Evolutionary conservation across 2,797 vertebrate species (phyloP).

Genomic region (Jordanella pulchra): DNA sequence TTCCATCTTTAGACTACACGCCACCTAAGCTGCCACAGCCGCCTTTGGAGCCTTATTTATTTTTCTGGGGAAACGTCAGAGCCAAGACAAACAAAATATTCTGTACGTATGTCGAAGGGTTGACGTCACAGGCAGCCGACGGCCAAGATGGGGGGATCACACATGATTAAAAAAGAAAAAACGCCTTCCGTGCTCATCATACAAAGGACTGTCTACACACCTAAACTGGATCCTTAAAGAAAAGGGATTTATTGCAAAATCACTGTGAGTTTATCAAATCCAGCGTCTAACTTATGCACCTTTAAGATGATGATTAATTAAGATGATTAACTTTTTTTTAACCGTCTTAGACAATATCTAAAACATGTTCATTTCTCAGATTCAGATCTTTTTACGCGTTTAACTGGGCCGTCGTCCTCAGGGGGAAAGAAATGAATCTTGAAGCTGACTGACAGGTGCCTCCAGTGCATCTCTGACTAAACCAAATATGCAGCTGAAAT

Average conservation of each 20-base stretch:
- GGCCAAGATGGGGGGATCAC: constrained; percentile 60
- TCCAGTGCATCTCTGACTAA: constrained; percentile 59
- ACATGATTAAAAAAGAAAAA: constrained; percentile 52
- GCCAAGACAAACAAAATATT: constrained; percentile 67
- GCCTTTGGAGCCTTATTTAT: constrained; percentile 54
- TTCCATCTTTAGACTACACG: constrained; percentile 56
- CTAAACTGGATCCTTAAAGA: constrained; percentile 5
- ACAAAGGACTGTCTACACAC: constrained; percentile 29
- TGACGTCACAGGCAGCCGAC: constrained; percentile 68
- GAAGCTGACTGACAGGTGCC: constrained; percentile 70
- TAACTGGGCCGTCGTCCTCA: constrained; percentile 31
- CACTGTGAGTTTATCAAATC: background rate
- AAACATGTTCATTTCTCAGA: constrained; percentile 13
- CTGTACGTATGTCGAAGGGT: constrained; percentile 60
- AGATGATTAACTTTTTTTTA: background rate
- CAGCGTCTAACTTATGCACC: background rate
- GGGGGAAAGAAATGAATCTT: constrained; percentile 20
- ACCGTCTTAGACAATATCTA: constrained; percentile 12
- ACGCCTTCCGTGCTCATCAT: constrained; percentile 58
- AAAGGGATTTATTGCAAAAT: background rate
- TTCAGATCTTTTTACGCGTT: constrained; percentile 26
- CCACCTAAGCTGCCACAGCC: constrained; percentile 36
- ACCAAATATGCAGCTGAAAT: constrained; percentile 43
- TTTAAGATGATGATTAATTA: constrained; percentile 4
- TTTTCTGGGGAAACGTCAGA: constrained; percentile 61